Evolutionary conservation across 1,140 invertebrate genomes (phyloP).

Genomic region (Drosophila kepulauana): DNA sequence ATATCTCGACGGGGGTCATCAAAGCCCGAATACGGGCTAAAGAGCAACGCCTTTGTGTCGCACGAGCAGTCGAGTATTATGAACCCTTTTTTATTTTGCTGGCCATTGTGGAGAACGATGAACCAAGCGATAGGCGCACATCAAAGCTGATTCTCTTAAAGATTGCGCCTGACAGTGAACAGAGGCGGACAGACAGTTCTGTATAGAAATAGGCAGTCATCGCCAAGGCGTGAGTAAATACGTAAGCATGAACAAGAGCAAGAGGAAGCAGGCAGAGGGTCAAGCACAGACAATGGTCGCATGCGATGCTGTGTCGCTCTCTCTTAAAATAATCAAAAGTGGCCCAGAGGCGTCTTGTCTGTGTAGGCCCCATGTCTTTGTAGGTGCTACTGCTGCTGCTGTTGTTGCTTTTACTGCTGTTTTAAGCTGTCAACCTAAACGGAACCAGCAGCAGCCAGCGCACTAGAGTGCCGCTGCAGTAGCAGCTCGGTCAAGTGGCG

Average conservation of each 20-base stretch:
- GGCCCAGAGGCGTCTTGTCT: constrained; percentile 52
- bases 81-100: constrained; percentile 62
- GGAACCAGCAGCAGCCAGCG: constrained; percentile 29
- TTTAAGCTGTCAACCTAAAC: constrained; percentile 68
- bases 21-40: constrained; percentile 10
- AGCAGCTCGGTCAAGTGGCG: constrained; percentile 77
- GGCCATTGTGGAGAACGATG: constrained; percentile 56
- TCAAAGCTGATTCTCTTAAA: constrained; percentile 62
- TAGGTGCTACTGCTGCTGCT: constrained; percentile 31
- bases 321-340: constrained; percentile 77
- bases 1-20: constrained; percentile 12
- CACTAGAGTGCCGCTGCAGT: constrained; percentile 34
- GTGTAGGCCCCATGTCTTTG: constrained; percentile 12
- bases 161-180: constrained; percentile 56
- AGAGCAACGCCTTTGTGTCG: constrained; percentile 26
- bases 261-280: constrained; percentile 42
- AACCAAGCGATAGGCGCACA: constrained; percentile 70
- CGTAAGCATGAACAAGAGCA: constrained; percentile 14
- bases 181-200: constrained; percentile 10
- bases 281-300: constrained; percentile 74
- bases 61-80: constrained; percentile 26
- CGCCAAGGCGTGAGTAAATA: constrained; percentile 59
- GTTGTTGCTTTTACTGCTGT: constrained; percentile 26
- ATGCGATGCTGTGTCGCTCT: constrained; percentile 34
- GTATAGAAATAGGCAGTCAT: constrained; percentile 10